These are phyloP conservation scores for Sarcophilus harrisii DNA, from an alignment of 2,797 vertebrate species.

Conservation along the genomic window DNA sequence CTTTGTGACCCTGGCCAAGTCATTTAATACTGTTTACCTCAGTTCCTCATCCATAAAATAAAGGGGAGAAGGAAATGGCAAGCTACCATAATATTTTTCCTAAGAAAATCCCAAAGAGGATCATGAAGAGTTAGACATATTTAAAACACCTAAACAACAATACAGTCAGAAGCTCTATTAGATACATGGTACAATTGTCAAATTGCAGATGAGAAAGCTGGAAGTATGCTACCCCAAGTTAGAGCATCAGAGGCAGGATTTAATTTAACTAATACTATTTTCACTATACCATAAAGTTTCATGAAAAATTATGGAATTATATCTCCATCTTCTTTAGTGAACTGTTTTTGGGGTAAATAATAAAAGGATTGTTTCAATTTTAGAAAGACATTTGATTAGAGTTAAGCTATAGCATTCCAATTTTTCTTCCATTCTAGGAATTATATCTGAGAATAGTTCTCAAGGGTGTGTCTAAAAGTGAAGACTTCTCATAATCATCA, in stretches of 20 bases:
- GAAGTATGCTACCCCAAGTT: not conserved
- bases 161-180: not conserved
- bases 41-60: not conserved
- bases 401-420: not conserved
- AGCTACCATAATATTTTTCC: not conserved
- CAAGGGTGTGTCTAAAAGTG: not conserved
- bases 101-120: not conserved
- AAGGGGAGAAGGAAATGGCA: not conserved
- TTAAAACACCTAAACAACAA: not conserved
- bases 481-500: not conserved
- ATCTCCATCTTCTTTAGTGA: not conserved
- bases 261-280: not conserved
- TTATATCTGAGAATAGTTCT: not conserved
- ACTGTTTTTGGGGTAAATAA: not conserved
- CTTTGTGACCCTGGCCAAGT: not conserved
- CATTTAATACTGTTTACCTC: not conserved
- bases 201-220: not conserved
- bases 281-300: not conserved
- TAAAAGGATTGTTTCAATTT: not conserved
- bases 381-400: not conserved
- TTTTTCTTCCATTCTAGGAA: not conserved
- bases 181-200: not conserved
- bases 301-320: not conserved
- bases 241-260: not conserved
- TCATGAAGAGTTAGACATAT: not conserved